Evolutionary conservation across 2,888 invertebrate genomes (phyloP), one percentile per base, ranked within the genome.

Genomic region (Anoplius nigerrimus): DNA sequence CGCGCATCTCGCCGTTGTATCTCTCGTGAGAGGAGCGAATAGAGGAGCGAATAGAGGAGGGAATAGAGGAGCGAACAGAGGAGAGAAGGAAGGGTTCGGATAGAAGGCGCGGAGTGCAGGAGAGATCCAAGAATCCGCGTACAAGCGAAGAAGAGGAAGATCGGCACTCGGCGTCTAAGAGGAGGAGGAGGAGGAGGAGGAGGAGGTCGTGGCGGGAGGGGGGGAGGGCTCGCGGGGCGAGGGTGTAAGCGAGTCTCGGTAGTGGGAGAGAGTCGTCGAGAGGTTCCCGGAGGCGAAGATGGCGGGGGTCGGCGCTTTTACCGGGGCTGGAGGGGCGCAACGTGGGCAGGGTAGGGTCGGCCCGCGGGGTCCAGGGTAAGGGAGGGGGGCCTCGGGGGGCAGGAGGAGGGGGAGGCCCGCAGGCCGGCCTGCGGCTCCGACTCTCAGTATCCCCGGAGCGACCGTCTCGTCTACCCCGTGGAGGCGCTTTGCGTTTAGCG

Each of bases 361-460:
- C 34, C 27, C 34, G 34, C 34, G 34, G 34, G 34, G 34, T 34
- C 34, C 34, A 34, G 55, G 51, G 62, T 65, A 72, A 67, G 64
- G 54, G 60, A 51, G 56, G 63, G 63, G 15, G 51, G 6, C 46
- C 24, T 18, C 62, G 55, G 53, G 69, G 71, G 63, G 48, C 42
- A 51, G 56, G 45, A 58, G 67, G 71, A 83, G 86, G 85, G 86
- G 86, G 86, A 85, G 85, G 86, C 86, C 86, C 89, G 87, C 85
- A 87, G 88, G 88, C 86, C 87, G 86, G 87, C 88, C 88, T 82
- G 86, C 88, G 89, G 89, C 89, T 84, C 79, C 84, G 80, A 84
- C 84, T 34, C 34, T 88, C 88, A 88, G 88, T 88, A 85, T 89
- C 87, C 89, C 90, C 87, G 88, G 88, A 87, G 88, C 88, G 87